A percentile compares a stretch with the other conserved stretches of the same genome.
Evolutionary conservation across 2,888 invertebrate genomes (phyloP).

Genomic region (Melanostoma scalare): DNA sequence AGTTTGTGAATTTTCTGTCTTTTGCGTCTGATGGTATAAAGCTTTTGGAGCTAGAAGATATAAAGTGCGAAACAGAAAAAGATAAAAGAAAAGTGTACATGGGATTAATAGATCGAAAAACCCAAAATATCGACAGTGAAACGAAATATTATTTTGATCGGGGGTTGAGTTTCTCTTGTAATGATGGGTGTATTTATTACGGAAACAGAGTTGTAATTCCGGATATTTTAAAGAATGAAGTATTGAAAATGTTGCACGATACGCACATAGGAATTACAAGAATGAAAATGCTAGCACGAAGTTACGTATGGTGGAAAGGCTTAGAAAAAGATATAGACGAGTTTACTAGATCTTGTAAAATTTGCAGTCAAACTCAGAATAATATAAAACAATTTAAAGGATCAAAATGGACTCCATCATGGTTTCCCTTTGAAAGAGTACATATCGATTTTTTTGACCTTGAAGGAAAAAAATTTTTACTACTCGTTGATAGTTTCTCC

Average conservation of each 20-base stretch:
- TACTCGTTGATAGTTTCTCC: conserved; percentile 48
- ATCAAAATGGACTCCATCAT: no score
- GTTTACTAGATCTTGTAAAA: no score
- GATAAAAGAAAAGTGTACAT: conserved; percentile 15
- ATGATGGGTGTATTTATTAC: conserved; percentile 37
- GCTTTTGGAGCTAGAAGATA: conserved; percentile 1
- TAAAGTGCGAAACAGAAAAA: conserved; percentile 13
- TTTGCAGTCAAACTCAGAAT: no score
- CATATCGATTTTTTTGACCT: conserved; percentile 46
- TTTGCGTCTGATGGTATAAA: not conserved
- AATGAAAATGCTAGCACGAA: conserved; percentile 75
- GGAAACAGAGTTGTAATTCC: conserved; percentile 64
- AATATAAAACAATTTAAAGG: no score
- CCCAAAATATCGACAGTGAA: not conserved
- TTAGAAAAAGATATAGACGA: no score
- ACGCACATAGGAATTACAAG: conserved; percentile 75
- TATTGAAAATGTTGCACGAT: conserved; percentile 71
- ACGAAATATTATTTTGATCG: conserved; percentile 24
- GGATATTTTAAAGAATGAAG: conserved; percentile 30
- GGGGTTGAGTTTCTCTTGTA: not conserved
- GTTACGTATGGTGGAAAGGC: conserved; percentile 2
- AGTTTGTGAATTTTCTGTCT: conserved; percentile 9
- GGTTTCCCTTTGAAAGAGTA: conserved; percentile 39
- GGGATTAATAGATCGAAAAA: conserved; percentile 14
- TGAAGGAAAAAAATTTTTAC: conserved; percentile 30